These are phyloP conservation scores for Drosophila buzzatii DNA, from an alignment of 2,888 invertebrate species.

Conservation along the genomic window DNA sequence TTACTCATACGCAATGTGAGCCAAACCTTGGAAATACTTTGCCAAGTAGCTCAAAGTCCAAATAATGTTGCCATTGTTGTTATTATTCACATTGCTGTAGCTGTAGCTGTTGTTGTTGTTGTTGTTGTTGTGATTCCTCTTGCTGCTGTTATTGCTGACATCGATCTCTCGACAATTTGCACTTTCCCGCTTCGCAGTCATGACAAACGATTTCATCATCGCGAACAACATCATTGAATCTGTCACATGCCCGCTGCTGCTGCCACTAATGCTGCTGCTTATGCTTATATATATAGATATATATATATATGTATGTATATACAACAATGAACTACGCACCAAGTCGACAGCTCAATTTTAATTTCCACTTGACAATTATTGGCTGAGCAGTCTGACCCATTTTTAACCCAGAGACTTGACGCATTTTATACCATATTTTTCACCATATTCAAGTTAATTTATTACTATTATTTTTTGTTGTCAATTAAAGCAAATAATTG, in stretches of 20 bases:
- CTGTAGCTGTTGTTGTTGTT: neutral
- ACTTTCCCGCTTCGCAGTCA: conserved; percentile 8
- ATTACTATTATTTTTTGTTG: no score
- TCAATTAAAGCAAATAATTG: no score
- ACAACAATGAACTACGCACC: conserved; percentile 16
- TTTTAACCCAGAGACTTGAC: conserved; percentile 9
- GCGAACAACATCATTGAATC: conserved; percentile 27
- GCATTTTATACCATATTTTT: neutral
- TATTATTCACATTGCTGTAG: neutral
- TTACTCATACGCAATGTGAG: conserved; percentile 55
- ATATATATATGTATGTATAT: no score
- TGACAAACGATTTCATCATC: conserved; percentile 44
- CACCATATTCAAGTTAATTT: no score
- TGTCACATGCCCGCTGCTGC: conserved; percentile 30
- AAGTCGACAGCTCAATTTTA: conserved; percentile 3
- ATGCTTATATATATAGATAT: neutral
- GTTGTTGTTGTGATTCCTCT: neutral
- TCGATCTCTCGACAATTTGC: conserved; percentile 17
- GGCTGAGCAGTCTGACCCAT: conserved; percentile 29
- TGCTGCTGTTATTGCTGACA: neutral
- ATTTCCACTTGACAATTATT: conserved; percentile 11
- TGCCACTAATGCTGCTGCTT: neutral
- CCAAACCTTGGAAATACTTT: conserved; percentile 8
- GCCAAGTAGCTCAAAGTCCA: neutral
- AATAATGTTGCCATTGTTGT: conserved; percentile 4